These are phyloP conservation scores for Physella acuta DNA, from an alignment of 1,140 invertebrate species.

Conservation along the genomic window DNA sequence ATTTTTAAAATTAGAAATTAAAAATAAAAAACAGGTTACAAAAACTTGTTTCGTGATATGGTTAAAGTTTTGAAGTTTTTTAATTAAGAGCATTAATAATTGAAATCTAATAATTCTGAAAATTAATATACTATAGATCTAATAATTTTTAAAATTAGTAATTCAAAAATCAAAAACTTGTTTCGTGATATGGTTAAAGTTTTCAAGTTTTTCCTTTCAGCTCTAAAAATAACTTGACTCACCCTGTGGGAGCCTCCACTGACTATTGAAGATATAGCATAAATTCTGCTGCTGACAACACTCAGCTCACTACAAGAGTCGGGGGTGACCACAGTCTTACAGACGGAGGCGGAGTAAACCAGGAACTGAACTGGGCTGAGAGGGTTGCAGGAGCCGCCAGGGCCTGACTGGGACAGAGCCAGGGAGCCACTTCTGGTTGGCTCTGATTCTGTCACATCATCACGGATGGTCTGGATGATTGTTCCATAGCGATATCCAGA, in stretches of 20 bases:
- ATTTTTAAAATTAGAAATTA: no score
- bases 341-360: conserved; percentile 28
- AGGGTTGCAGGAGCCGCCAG: conserved; percentile 34
- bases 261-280: conserved; percentile 26
- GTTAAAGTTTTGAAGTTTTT: no score
- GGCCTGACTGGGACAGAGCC: conserved; percentile 31
- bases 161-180: no score
- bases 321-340: conserved; percentile 25
- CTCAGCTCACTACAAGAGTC: conserved; percentile 26
- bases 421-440: conserved; percentile 26
- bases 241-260: conserved; percentile 16
- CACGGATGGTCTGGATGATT: conserved; percentile 8
- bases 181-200: no score
- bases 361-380: conserved; percentile 39
- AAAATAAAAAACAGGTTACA: no score
- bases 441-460: conserved; percentile 13
- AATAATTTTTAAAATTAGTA: no score
- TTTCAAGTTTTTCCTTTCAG: no score
- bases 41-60: no score
- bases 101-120: no score
- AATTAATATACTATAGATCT: no score
- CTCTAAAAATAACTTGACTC: no score
- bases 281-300: conserved; percentile 34
- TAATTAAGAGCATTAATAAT: no score
- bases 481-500: neutral